Conservation (phyloP, 1,140 invertebrate species). For the Trichogramma pretiosum region DNA sequence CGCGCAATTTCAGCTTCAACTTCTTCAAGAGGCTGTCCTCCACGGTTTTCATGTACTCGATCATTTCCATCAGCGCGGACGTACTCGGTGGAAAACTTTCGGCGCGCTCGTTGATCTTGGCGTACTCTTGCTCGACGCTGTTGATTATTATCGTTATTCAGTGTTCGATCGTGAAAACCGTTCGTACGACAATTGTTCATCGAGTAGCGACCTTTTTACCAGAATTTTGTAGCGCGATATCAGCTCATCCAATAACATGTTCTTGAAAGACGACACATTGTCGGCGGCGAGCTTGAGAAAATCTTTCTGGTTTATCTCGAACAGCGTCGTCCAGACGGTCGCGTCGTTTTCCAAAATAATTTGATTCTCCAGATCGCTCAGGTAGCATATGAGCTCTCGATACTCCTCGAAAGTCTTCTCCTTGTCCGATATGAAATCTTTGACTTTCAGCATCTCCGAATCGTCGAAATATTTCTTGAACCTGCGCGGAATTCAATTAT, state of each 20-base stretch:
- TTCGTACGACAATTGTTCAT: slow-evolving; percentile 7
- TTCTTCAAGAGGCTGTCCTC: slow-evolving; percentile 60
- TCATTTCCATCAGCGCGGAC: slow-evolving; percentile 73
- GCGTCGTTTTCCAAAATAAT: slow-evolving; percentile 59
- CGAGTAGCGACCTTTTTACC: slow-evolving; percentile 69
- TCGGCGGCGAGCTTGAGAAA: slow-evolving; percentile 64
- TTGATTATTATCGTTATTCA: no score
- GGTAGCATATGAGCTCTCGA: slow-evolving; percentile 54
- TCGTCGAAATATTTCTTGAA: slow-evolving; percentile 39
- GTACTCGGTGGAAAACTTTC: slow-evolving; percentile 73
- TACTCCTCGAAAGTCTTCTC: slow-evolving; percentile 58
- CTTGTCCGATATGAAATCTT: slow-evolving; percentile 58
- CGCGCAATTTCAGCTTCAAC: slow-evolving; percentile 68
- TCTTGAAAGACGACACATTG: slow-evolving; percentile 58
- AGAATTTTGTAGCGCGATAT: slow-evolving; percentile 66
- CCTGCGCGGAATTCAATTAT: no score
- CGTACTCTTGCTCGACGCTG: slow-evolving; percentile 75
- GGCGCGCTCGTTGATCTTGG: slow-evolving; percentile 66
- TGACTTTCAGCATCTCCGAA: slow-evolving; percentile 52
- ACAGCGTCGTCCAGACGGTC: slow-evolving; percentile 73
- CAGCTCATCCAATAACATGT: slow-evolving; percentile 62
- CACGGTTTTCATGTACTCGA: slow-evolving; percentile 65
- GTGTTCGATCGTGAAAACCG: no score
- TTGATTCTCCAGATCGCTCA: slow-evolving; percentile 53
- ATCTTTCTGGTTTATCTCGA: slow-evolving; percentile 72